phyloP scores from a whole-genome alignment of 1,140 invertebrate species.

The Drosophila rufa region DNA sequence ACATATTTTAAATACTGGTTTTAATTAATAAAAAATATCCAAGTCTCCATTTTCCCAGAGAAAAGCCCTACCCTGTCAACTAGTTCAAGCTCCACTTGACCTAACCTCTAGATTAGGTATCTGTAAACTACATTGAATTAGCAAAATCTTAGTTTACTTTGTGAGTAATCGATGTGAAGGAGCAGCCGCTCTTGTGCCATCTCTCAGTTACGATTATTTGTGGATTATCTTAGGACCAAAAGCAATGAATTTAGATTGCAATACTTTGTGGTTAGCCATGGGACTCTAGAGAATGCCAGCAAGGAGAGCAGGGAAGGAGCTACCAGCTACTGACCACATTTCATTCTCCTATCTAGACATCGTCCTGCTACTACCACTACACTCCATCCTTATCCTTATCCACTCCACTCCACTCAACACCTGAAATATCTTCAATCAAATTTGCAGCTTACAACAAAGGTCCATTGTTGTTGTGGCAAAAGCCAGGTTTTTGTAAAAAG shows the following conservation, averaged over 20 bases:
- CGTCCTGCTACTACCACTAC: background rate
- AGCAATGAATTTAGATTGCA: conserved; percentile 32
- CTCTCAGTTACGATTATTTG: conserved; percentile 29
- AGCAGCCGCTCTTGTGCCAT: background rate
- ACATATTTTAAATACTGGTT: conserved; percentile 4
- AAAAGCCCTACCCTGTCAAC: background rate
- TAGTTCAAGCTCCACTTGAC: background rate
- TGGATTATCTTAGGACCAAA: conserved; percentile 18
- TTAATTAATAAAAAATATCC: conserved; percentile 7
- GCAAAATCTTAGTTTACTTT: conserved; percentile 23
- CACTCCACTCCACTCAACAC: conserved; percentile 32
- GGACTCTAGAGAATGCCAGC: conserved; percentile 4
- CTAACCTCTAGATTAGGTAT: conserved; percentile 13
- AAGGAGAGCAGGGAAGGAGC: background rate
- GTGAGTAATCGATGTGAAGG: conserved; percentile 1
- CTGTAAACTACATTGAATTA: conserved; percentile 14
- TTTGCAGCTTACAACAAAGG: conserved; percentile 52
- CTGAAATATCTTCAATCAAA: conserved; percentile 62
- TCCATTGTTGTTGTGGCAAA: conserved; percentile 42
- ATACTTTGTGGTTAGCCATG: conserved; percentile 26
- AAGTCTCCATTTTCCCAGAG: background rate
- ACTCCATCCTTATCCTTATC: conserved; percentile 33
- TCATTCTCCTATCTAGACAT: conserved; percentile 9
- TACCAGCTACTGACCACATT: conserved; percentile 15
- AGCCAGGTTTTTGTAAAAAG: conserved; percentile 36